A percentile compares a stretch with the other conserved stretches of the same genome.
These are phyloP conservation scores for Andrena hattorfiana DNA, from an alignment of 2,888 invertebrate genomes.

Conservation along the genomic window DNA sequence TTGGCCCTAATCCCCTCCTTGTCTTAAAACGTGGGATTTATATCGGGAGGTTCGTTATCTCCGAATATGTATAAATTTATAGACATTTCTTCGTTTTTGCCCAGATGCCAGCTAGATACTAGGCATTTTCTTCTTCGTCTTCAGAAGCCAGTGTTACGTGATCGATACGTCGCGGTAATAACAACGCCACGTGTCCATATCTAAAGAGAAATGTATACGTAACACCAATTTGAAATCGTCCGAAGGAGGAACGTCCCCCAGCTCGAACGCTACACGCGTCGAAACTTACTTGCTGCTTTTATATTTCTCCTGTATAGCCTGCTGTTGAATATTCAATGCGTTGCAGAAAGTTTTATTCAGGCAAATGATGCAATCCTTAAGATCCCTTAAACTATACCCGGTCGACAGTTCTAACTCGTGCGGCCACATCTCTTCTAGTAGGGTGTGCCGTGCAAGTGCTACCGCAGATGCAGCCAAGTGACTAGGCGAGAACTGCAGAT, in stretches of 20 bases:
- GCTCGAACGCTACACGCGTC: background rate
- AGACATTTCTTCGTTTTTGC: conserved; percentile 45
- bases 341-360: conserved; percentile 90
- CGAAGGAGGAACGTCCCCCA: background rate
- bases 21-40: conserved; percentile 64
- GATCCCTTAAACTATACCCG: conserved; percentile 89
- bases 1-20: conserved; percentile 80
- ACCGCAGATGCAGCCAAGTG: conserved; percentile 92
- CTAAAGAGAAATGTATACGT: conserved; percentile 64
- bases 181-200: conserved; percentile 81
- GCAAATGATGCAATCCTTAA: conserved; percentile 89
- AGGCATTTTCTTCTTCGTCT: conserved; percentile 81
- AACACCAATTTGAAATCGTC: background rate
- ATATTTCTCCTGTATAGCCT: conserved; percentile 96
- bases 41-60: conserved; percentile 80
- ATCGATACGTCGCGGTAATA: conserved; percentile 81
- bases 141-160: conserved; percentile 74
- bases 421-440: conserved; percentile 90
- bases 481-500: conserved; percentile 93
- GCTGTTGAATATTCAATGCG: conserved; percentile 90
- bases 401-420: conserved; percentile 88
- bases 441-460: conserved; percentile 92
- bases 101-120: conserved; percentile 47
- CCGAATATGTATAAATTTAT: conserved; percentile 59
- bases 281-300: conserved; percentile 88